Evolutionary conservation across 2,113 vertebrate genomes (phyloP).

Genomic region (Propithecus coquereli): DNA sequence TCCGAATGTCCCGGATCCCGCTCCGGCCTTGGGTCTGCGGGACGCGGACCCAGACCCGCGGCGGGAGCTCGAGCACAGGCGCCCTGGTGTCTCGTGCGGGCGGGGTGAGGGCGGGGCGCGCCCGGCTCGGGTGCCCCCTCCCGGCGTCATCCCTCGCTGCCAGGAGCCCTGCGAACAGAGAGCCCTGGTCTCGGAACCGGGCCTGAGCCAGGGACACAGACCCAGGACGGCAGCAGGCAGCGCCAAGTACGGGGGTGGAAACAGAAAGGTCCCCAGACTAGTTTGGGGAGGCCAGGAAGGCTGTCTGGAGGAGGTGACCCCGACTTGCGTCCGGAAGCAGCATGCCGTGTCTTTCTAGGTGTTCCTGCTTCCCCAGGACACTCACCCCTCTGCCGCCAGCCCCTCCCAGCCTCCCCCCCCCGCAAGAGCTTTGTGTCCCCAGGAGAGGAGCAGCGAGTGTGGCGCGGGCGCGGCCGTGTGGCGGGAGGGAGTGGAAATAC

Average conservation of each 20-base stretch:
- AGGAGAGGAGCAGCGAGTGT: background rate
- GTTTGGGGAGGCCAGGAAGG: background rate
- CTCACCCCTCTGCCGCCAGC: background rate
- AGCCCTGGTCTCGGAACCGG: background rate
- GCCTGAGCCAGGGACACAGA: background rate
- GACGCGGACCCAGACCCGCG: background rate
- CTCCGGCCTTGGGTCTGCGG: background rate
- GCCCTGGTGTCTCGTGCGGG: conserved; percentile 32
- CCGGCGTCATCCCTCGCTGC: background rate
- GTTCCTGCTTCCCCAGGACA: background rate
- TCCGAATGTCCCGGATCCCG: background rate
- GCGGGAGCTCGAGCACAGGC: background rate
- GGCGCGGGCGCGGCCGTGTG: background rate
- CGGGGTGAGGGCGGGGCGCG: background rate
- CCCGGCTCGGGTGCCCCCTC: background rate
- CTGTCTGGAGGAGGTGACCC: background rate
- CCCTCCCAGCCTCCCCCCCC: background rate
- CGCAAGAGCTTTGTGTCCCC: background rate
- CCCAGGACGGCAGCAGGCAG: background rate
- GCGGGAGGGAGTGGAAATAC: background rate
- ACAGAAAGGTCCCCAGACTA: background rate
- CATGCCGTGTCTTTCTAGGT: background rate
- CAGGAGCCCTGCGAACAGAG: background rate
- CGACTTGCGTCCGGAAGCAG: background rate
- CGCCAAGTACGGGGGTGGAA: background rate